Percentiles rank a stretch among this genome's conserved stretches.
Conservation (phyloP, 2,113 vertebrate genomes). For the Triplophysa tibetana region DNA sequence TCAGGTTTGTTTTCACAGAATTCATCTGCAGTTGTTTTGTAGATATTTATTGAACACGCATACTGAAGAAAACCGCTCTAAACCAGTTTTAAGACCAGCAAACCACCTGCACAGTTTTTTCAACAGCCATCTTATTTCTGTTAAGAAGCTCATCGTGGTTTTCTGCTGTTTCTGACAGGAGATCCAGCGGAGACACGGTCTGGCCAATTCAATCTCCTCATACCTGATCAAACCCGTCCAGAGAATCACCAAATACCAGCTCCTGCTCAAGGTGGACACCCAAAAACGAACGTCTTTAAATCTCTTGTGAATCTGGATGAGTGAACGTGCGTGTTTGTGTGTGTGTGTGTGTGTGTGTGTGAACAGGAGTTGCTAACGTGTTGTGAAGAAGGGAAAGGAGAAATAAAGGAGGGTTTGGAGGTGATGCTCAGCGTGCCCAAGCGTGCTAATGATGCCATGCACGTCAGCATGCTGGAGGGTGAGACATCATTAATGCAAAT, state of each 20-base stretch:
- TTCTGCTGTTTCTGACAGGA: constrained; percentile 73
- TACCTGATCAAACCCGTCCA: constrained; percentile 97
- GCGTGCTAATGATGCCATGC: constrained; percentile 98
- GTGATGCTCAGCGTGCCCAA: constrained; percentile 99
- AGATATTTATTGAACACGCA: background rate
- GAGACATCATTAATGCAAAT: constrained; percentile 42
- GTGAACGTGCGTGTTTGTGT: background rate
- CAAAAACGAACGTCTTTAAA: background rate
- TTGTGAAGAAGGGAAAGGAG: constrained; percentile 97
- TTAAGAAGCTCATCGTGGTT: too few species aligned
- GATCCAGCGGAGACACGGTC: constrained; percentile 92
- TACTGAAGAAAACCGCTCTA: too few species aligned
- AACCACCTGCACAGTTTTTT: background rate
- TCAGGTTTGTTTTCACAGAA: background rate
- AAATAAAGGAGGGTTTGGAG: constrained; percentile 97
- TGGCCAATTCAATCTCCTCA: constrained; percentile 96
- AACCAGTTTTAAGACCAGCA: background rate
- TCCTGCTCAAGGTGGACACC: constrained; percentile 88
- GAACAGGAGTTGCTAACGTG: constrained; percentile 92
- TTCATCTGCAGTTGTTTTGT: background rate
- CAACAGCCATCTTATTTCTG: too few species aligned
- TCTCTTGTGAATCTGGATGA: background rate
- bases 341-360: constrained; percentile 22
- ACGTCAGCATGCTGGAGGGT: constrained; percentile 99
- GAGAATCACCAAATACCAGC: constrained; percentile 98